Base-by-base conservation (phyloP, 2,888 invertebrate genomes). In the Drosophila helvetica region DNA sequence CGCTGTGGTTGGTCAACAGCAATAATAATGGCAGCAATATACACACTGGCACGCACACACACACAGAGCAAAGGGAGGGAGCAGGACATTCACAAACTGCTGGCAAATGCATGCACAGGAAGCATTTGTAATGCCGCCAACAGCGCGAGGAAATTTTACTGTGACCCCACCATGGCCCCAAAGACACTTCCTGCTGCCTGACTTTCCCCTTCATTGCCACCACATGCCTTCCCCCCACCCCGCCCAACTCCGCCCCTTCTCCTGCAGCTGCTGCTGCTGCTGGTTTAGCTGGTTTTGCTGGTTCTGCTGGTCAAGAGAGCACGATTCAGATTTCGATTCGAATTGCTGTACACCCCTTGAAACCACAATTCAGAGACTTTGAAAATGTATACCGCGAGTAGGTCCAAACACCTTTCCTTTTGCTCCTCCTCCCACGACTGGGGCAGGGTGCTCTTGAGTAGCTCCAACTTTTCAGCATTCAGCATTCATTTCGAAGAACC, bases 81-180 rank as follows among this genome's bases (percentile, higher is more conserved):
- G 42, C 33, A 27, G 4, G 22, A 12, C 38, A 30, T n/a, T 54
- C 50, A 51, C 46, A 46, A 27, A 27, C 27, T 27, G 27, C 27
- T 27, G 27, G 27, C 60, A 63, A 67, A 77, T 71, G 72, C 87
- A 87, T 85, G 86, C 82, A 79, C 79, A 81, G 86, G 86, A 87
- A 83, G 79, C 83, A 83, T 83, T 83, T 83, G 87, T 81, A 79
- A 81, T 79, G 62, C 75, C 60, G 53, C 50, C 50, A 38, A 48
- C 58, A 33, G 45, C 45, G 59, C 74, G 47, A 51, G 58, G 59
- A 68, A 69, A 38, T 48, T 18, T 48, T 22, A 22, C 15, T n/a
- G 48, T 22, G 12, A 33, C 33, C 33, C 12, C 33, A 33, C 33
- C 33, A 54, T 19, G 54, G 43, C 38, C 22, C 33, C 52, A 38